Percentiles rank a stretch among this genome's conserved stretches.
These are phyloP conservation scores for Glyptemys insculpta DNA, from an alignment of 2,797 vertebrate species.

Conservation along the genomic window DNA sequence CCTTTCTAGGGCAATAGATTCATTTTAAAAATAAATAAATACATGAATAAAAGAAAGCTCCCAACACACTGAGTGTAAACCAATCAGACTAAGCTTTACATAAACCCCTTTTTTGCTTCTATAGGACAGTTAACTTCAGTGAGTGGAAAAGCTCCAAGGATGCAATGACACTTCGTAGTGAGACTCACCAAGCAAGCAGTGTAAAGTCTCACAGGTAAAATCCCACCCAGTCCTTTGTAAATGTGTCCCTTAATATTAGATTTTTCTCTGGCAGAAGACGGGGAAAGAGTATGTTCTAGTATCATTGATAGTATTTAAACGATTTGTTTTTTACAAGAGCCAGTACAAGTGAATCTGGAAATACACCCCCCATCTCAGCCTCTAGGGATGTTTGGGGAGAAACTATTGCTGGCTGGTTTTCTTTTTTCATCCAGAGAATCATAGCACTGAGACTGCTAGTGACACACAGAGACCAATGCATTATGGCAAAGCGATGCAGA, in stretches of 20 bases:
- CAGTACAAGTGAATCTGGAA: not conserved
- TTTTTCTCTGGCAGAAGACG: not conserved
- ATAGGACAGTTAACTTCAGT: not conserved
- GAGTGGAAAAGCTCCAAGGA: not conserved
- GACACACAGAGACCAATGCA: not conserved
- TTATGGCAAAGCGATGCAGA: not conserved
- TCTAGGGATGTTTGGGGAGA: not conserved
- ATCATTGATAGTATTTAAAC: not conserved
- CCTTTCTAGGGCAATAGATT: not conserved
- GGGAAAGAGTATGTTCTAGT: not conserved
- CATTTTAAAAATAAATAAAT: not conserved
- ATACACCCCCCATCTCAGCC: not conserved
- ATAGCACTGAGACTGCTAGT: not conserved
- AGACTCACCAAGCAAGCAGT: not conserved
- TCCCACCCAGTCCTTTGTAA: not conserved
- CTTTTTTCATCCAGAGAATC: not conserved
- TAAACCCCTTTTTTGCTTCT: not conserved
- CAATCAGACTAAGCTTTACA: not conserved
- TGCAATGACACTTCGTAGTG: not conserved
- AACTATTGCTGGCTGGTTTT: not conserved
- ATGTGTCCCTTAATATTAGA: not conserved
- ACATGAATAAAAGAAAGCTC: not conserved
- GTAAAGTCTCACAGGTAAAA: not conserved
- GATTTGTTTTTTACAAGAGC: not conserved
- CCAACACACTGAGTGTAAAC: not conserved